These are phyloP conservation scores for Origma solitaria DNA, from an alignment of 2,113 vertebrate genomes.

Conservation along the genomic window DNA sequence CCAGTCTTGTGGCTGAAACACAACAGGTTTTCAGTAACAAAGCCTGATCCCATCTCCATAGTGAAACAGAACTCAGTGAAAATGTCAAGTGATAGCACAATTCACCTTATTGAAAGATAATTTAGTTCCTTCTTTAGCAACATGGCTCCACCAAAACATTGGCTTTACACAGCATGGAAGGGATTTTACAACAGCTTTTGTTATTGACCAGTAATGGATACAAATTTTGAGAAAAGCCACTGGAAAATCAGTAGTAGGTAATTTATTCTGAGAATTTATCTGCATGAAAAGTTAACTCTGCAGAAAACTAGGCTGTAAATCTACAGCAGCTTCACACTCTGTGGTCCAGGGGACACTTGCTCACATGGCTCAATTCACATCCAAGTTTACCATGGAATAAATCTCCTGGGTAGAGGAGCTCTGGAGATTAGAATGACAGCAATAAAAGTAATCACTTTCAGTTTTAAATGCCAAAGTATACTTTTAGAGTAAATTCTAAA, in stretches of 20 bases:
- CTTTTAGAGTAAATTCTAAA: slow-evolving; percentile 45
- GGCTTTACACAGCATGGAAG: neutral
- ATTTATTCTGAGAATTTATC: neutral
- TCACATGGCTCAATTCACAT: neutral
- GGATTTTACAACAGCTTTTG: neutral
- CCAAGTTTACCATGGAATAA: neutral
- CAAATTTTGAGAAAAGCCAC: neutral
- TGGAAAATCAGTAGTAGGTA: neutral
- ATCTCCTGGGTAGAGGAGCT: neutral
- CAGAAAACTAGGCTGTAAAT: neutral
- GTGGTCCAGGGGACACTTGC: neutral
- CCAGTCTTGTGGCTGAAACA: neutral
- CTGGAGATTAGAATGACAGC: neutral
- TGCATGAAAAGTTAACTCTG: neutral
- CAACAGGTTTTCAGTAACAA: neutral
- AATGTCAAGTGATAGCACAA: neutral
- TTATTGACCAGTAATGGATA: neutral
- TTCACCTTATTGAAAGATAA: neutral
- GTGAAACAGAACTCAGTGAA: neutral
- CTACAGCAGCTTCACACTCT: neutral
- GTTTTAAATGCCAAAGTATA: slow-evolving; percentile 12
- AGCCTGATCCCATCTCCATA: neutral
- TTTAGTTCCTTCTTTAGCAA: neutral
- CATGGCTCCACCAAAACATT: neutral
- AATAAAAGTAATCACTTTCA: neutral